Evolutionary conservation across 1,140 invertebrate genomes (phyloP).

Genomic region (Meteorus sp.): DNA sequence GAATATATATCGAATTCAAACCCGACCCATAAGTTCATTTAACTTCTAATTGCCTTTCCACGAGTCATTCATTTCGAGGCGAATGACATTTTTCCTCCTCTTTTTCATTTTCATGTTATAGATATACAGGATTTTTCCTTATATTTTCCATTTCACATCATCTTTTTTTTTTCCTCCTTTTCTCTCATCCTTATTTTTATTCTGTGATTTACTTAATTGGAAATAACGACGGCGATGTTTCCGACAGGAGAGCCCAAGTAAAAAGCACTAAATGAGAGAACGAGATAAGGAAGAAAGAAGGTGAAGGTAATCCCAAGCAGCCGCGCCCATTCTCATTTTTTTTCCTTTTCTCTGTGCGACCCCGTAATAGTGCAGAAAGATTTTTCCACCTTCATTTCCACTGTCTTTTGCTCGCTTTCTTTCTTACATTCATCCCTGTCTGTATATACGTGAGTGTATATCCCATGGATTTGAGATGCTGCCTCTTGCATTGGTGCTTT

Average conservation of each 20-base stretch:
- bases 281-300: not conserved
- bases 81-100: too few species aligned
- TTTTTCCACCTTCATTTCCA: slow-evolving; percentile 7
- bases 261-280: not conserved
- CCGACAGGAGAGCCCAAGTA: not conserved
- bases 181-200: not conserved
- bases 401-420: not conserved
- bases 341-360: slow-evolving; percentile 17
- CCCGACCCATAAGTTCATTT: not conserved
- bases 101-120: too few species aligned
- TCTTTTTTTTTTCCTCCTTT: not conserved
- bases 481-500: slow-evolving; percentile 18
- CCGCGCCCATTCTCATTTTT: slow-evolving; percentile 15
- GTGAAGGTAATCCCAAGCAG: slow-evolving; percentile 21
- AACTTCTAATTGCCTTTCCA: not conserved
- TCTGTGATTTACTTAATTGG: slow-evolving; percentile 3
- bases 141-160: too few species aligned
- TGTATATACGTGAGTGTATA: too few species aligned
- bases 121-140: too few species aligned
- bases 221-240: slow-evolving; percentile 15
- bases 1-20: too few species aligned
- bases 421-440: not conserved
- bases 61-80: not conserved
- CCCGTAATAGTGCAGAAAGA: slow-evolving; percentile 19
- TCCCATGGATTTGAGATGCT: slow-evolving; percentile 8